phyloP scores from a whole-genome alignment of 2,797 vertebrate species.

The Nasua narica region DNA sequence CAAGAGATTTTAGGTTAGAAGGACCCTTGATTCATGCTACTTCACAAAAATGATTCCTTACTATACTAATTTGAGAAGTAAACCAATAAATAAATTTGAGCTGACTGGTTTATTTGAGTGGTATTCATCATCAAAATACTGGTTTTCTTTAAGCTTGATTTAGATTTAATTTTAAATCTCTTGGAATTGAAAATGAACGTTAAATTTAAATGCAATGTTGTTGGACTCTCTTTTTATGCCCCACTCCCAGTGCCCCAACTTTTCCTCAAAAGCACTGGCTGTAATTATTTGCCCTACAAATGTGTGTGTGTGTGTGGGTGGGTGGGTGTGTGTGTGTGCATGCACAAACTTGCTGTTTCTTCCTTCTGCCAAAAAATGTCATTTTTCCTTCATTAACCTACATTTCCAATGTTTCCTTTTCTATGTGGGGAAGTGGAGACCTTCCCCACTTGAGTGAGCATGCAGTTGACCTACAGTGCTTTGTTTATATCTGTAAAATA shows the following conservation, averaged over 20 bases:
- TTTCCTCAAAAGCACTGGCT: neutral
- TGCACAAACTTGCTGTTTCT: neutral
- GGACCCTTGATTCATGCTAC: neutral
- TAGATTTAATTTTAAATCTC: neutral
- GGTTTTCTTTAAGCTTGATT: neutral
- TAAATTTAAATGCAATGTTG: neutral
- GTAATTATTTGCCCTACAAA: neutral
- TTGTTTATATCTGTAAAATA: neutral
- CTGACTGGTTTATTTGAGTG: neutral
- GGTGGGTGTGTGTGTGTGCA: neutral
- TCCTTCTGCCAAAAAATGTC: neutral
- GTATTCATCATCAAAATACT: neutral
- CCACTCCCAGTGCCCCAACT: rapidly evolving
- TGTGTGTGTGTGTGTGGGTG: neutral
- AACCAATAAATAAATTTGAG: neutral
- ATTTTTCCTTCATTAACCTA: neutral
- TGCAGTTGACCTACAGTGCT: neutral
- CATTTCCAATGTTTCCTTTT: neutral
- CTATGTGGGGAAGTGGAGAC: neutral
- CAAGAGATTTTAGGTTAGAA: neutral
- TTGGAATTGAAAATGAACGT: neutral
- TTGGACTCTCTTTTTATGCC: neutral
- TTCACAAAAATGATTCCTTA: neutral
- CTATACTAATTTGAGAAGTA: neutral
- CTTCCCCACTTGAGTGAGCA: neutral